A percentile compares a stretch with the other conserved stretches of the same genome.
phyloP scores from a whole-genome alignment of 2,888 invertebrate species.

The Ferdinandea cuprea region DNA sequence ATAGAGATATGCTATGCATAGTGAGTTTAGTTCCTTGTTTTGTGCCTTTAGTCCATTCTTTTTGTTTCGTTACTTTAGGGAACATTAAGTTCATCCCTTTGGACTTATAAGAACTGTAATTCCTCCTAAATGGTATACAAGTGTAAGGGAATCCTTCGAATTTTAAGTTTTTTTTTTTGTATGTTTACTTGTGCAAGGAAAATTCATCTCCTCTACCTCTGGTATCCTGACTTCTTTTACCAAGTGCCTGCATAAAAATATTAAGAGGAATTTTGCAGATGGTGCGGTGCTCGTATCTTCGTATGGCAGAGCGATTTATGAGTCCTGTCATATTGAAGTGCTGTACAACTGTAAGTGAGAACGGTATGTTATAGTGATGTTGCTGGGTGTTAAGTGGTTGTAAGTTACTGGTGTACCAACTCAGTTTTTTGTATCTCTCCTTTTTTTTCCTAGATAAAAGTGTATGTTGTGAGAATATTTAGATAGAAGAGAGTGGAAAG shows the following conservation, averaged over 20 bases:
- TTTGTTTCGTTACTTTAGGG: constrained; percentile 66
- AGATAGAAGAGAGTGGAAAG: constrained; percentile 5
- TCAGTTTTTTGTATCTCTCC: constrained; percentile 5
- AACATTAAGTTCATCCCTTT: constrained; percentile 68
- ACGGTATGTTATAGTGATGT: constrained; percentile 56
- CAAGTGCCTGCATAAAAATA: constrained; percentile 67
- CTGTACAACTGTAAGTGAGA: constrained; percentile 33
- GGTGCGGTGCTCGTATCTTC: constrained; percentile 51
- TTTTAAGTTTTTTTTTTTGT: constrained; percentile 8
- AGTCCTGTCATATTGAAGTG: constrained; percentile 68
- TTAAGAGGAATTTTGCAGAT: constrained; percentile 58
- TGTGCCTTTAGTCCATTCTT: constrained; percentile 1
- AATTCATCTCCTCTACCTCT: constrained; percentile 17
- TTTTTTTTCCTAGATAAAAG: background rate
- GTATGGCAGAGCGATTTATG: constrained; percentile 66
- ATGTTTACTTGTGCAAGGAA: constrained; percentile 9
- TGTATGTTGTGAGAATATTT: constrained; percentile 25
- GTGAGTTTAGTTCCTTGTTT: constrained; percentile 38
- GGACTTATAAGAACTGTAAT: constrained; percentile 66
- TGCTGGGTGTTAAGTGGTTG: constrained; percentile 66
- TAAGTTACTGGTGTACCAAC: constrained; percentile 45
- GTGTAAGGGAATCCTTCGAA: constrained; percentile 48
- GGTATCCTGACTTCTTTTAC: constrained; percentile 45
- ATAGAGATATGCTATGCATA: constrained; percentile 33
- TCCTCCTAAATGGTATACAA: constrained; percentile 67